Base-by-base conservation (phyloP, 30 jellyfish, hydroid and myxozoan species). In the Chironex yamaguchii region DNA sequence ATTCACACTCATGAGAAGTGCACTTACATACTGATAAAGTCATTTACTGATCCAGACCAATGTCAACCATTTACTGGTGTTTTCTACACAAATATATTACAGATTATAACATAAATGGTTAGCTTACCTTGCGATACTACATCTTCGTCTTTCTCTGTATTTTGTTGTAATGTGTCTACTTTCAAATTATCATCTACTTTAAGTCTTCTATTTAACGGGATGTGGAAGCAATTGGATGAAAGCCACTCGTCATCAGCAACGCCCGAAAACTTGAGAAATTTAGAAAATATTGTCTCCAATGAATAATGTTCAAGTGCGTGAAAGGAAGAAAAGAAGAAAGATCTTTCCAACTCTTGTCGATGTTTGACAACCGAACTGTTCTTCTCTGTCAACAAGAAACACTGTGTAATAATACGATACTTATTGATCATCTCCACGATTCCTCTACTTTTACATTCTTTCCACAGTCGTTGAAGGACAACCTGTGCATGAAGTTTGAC, bases 401-500 rank as follows among this genome's bases (percentile, higher is more conserved):
- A 71, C 21, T 85, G 42, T 13, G 71, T 81, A 17, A 94, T 30
- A 30, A 77, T 33, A 1, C 72, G 26, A 50, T 34, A 88, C 67
- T 89, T 74, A 21, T 76, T 48, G 34, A 75, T 9, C 29, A 94
- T 30, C 21, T 76, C 66, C 14, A 2, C 52, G 0, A 62, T 64
- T 11, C 73, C 34, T 27, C 87, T 89, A 32, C 58, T 2, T 36
- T 54, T 87, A 52, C 66, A 54, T 51, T 80, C 92, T 12, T 94
- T 82, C 97, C 99, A 88, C 22, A 94, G 27, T 53, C 32, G 62
- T 71, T 84, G 34, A 34, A 94, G 4, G 25, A 81, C 95, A 31
- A 70, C 86, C 52, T 86, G 97, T 14, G 99, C 96, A 33, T 76
- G 90, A 76, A 94, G 82, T 52, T 97, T 73, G 22, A 91, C 96